Base-by-base conservation (phyloP, 2,888 invertebrate species). In the Myathropa florea region DNA sequence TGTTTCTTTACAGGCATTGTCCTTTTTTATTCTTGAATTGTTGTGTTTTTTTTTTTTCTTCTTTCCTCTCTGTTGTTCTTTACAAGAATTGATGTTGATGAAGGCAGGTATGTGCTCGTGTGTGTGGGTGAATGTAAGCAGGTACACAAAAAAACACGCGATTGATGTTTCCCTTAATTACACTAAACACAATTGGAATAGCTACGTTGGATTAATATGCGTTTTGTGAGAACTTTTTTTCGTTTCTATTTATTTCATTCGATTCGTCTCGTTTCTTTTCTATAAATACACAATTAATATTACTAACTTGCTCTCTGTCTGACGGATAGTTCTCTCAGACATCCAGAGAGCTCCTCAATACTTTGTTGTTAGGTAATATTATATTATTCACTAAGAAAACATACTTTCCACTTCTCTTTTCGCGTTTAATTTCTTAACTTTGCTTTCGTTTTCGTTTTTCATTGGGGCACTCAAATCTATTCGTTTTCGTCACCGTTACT, bases 1-100 rank as follows among this genome's bases (percentile, higher is more conserved):
- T 89, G 89, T 71, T 89, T 89, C 88, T 89, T 89, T 75, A 89
- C 89, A 88, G 89, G 89, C 89, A 91, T 96, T 96, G 83, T 86
- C 83, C 83, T 86, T 79, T 75, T 84, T 82, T 78, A 80, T 80
- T 79, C 71, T 72, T 72, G 59, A 26, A 59, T 14, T 46, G 46
- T 46, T 46, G 46, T 46, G 46, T 46, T 55, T 70, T 63, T 63
- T 12, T 70, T 70, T 72, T 55, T n/a, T 68, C 18, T 67, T 12
- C 65, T 72, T 61, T 55, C 4, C 33, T 76, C 67, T 12, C 30
- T 53, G 30, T 60, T 59, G 60, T 30, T 46, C 46, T 46, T 46
- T 76, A 14, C 59, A 60, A 24, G 18, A 23, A 14, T 70, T 67
- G 61, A 59, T 68, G 76, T 76, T 77, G 39, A 78, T 75, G 64